Evolutionary conservation across 2,113 vertebrate genomes (phyloP).

Genomic region (Ranitomeya variabilis): DNA sequence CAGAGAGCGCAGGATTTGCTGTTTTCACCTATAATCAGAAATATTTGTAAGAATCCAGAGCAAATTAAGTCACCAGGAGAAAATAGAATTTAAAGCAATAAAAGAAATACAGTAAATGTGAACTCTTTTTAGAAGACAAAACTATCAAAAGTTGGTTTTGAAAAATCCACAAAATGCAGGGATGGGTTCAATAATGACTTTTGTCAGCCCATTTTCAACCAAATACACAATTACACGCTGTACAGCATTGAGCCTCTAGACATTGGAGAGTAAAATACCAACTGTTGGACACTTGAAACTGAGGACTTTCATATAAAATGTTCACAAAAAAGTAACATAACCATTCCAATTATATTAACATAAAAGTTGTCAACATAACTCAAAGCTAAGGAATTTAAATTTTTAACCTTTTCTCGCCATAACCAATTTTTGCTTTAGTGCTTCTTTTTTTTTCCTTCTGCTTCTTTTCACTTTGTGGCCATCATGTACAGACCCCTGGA

Average conservation of each 20-base stretch:
- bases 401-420: too few species aligned
- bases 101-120: too few species aligned
- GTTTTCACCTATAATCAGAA: constrained; percentile 66
- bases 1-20: fast-evolving
- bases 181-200: neutral
- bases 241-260: neutral
- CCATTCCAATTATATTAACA: too few species aligned
- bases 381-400: too few species aligned
- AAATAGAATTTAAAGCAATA: neutral
- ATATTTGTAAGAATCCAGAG: neutral
- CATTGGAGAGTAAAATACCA: neutral
- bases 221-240: neutral
- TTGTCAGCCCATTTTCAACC: neutral
- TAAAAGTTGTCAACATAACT: too few species aligned
- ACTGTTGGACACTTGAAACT: neutral
- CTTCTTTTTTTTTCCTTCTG: too few species aligned
- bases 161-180: too few species aligned
- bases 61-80: neutral
- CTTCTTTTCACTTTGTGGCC: too few species aligned
- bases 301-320: neutral
- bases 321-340: neutral
- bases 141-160: too few species aligned
- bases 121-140: too few species aligned
- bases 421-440: too few species aligned
- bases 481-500: too few species aligned